A percentile compares a stretch with the other conserved stretches of the same genome.
These are phyloP conservation scores for Hyalella azteca DNA, from an alignment of 2,888 invertebrate species.

Conservation along the genomic window DNA sequence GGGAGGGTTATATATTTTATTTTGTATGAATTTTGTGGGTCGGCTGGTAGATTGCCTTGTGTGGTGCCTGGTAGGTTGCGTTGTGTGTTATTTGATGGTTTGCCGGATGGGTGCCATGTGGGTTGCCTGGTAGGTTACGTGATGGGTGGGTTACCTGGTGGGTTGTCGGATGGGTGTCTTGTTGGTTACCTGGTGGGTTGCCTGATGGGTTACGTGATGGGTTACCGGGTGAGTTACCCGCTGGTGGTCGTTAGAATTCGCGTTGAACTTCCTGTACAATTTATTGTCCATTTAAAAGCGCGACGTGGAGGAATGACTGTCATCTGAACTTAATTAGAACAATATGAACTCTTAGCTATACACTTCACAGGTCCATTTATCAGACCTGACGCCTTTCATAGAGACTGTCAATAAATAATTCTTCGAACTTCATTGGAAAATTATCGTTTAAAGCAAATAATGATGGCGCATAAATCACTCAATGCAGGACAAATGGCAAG, in stretches of 20 bases:
- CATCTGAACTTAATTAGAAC: slow-evolving; percentile 5
- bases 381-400: background rate
- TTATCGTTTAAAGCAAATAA: background rate
- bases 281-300: background rate
- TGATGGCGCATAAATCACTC: slow-evolving; percentile 7
- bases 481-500: background rate
- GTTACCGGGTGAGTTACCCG: no score
- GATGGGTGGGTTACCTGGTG: no score
- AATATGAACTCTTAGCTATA: background rate
- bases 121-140: no score
- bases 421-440: slow-evolving; percentile 13
- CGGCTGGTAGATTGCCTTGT: no score
- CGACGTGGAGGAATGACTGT: background rate
- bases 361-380: background rate
- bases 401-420: background rate
- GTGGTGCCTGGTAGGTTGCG: no score
- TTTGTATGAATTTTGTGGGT: no score
- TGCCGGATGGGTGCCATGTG: no score
- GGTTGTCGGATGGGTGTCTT: no score
- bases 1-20: no score
- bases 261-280: background rate
- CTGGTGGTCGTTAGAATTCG: background rate
- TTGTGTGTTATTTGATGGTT: no score
- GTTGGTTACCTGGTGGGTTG: no score
- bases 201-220: no score